Conservation (phyloP, 2,113 vertebrate genomes). For the Cheirogaleus medius region DNA sequence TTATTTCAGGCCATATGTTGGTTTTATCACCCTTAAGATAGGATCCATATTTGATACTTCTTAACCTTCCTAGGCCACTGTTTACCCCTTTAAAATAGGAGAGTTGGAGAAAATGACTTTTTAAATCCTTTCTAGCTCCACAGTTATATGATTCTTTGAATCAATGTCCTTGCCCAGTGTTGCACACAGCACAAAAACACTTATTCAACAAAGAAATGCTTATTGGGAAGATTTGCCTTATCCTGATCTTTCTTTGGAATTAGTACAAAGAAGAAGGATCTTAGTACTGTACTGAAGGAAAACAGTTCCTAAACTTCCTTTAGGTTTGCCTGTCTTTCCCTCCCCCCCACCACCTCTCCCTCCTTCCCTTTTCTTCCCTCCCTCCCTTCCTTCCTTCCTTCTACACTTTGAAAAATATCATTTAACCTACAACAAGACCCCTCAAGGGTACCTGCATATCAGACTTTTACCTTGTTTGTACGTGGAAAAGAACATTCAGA, state of each 20-base stretch:
- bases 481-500: background rate
- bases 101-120: background rate
- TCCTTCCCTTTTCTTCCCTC: background rate
- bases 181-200: rapidly evolving
- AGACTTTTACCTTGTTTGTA: background rate
- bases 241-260: background rate
- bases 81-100: background rate
- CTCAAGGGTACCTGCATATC: background rate
- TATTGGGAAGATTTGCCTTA: rapidly evolving
- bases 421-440: background rate
- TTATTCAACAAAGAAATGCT: background rate
- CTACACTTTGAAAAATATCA: background rate
- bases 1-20: rapidly evolving
- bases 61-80: background rate
- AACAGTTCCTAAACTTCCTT: background rate
- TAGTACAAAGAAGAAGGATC: background rate
- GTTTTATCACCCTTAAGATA: too few species aligned
- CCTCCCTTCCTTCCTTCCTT: background rate
- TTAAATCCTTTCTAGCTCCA: background rate
- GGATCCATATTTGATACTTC: background rate
- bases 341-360: too few species aligned
- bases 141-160: rapidly evolving
- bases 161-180: background rate
- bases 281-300: background rate
- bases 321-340: too few species aligned